Evolutionary conservation across 2,113 vertebrate species (phyloP).

Genomic region (Pelobates fuscus): DNA sequence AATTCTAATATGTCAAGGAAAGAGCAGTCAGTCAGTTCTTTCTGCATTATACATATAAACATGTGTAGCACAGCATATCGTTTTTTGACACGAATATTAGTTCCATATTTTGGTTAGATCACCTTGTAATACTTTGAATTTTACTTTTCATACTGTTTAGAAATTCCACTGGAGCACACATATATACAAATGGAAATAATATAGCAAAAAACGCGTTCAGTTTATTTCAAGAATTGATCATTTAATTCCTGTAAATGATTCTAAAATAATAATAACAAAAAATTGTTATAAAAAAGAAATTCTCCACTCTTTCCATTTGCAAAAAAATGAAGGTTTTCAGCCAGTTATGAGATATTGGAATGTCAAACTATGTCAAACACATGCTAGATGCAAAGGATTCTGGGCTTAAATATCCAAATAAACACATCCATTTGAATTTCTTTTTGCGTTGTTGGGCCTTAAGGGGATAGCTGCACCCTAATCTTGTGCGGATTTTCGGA

Average conservation of each 20-base stretch:
- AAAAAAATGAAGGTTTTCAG: conserved; percentile 13
- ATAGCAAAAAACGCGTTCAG: background rate
- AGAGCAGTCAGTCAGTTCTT: background rate
- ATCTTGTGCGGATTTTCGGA: conserved; percentile 28
- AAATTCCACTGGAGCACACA: background rate
- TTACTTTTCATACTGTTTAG: conserved; percentile 12
- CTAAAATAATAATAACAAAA: background rate
- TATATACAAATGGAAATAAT: background rate
- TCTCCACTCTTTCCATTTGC: conserved; percentile 8
- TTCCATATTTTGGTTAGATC: conserved; percentile 1
- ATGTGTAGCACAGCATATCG: background rate
- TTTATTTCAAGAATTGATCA: background rate
- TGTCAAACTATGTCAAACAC: conserved; percentile 39
- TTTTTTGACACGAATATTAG: background rate
- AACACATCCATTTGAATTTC: conserved; percentile 29
- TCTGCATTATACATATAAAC: background rate
- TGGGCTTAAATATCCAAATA: conserved; percentile 34
- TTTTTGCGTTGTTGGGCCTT: conserved; percentile 19
- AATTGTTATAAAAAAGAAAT: background rate
- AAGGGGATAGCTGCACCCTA: conserved; percentile 23
- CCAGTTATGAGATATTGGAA: conserved; percentile 23
- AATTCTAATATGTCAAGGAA: background rate
- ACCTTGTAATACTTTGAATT: background rate
- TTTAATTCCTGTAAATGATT: background rate
- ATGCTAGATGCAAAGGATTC: conserved; percentile 20